Evolutionary conservation across 2,113 vertebrate species (phyloP), one percentile per base, ranked within the genome.

Genomic region (Chascanopsetta lugubris): DNA sequence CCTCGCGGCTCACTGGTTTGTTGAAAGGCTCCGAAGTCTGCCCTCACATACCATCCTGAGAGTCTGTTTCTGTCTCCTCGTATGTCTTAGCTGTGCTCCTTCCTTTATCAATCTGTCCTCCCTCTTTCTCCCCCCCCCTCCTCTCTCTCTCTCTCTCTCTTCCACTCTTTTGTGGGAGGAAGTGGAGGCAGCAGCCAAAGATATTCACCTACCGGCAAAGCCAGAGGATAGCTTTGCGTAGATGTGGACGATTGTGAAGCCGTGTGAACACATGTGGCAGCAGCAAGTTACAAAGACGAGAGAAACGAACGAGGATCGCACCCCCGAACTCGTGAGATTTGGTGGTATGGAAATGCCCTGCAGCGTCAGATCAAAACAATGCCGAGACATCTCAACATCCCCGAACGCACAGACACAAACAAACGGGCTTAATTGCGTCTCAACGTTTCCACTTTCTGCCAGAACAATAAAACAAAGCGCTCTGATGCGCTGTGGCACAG

Each of bases 131-230:
- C 36, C 5, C 60, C 13, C 13, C 5, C 36, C 5, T 63, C 13
- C 13, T 17, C 47, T 25, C 12, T 25, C 10, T 40, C n/a, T 50
- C 12, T 66, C 38, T 61, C 38, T 30, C 12, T 25, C 10, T 40
- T 15, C 46, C 12, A 63, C 38, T 61, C 38, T 30, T 38, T 8
- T 11, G 24, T 30, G 32, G 8, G 67, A 50, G 60, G 66, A 71
- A 75, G 74, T 17, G 40, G 32, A 62, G 53, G 27, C 36, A 18
- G 50, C 34, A 67, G 61, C 70, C 67, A 69, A 78, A 61, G 55
- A 79, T 64, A 60, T 67, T 72, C 74, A 80, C 72, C 55, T 61
- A 72, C 79, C 69, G 61, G 72, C 38, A 45, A 71, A 47, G 25
- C 55, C 10, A 73, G 60, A 69, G 64, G 83, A 75, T 36, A 63